phyloP scores from a whole-genome alignment of 2,888 invertebrate species.

The Ectemnius continuus region DNA sequence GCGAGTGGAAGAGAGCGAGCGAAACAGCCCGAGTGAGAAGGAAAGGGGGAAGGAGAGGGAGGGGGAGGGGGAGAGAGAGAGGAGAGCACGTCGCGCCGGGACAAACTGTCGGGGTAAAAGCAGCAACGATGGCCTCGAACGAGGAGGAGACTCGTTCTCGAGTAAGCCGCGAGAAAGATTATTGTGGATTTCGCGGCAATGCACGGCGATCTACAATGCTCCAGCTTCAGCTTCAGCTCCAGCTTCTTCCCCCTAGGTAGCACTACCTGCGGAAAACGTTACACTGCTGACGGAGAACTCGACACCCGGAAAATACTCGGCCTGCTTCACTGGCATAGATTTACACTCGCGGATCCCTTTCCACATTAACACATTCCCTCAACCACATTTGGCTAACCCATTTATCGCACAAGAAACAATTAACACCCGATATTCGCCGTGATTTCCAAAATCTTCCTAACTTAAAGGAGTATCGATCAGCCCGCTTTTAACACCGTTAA shows the following conservation, averaged over 20 bases:
- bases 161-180: slow-evolving; percentile 48
- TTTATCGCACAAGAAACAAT: too few relatives aligned
- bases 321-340: too few relatives aligned
- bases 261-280: slow-evolving; percentile 6
- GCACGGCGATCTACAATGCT: slow-evolving; percentile 43
- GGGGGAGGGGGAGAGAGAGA: too few relatives aligned
- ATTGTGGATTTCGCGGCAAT: slow-evolving; percentile 46
- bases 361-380: too few relatives aligned
- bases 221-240: background rate
- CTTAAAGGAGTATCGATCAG: too few relatives aligned
- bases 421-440: too few relatives aligned
- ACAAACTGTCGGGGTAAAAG: slow-evolving; percentile 44
- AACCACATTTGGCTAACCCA: too few relatives aligned
- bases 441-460: too few relatives aligned
- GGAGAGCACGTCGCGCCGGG: slow-evolving; percentile 30
- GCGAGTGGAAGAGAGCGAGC: too few relatives aligned
- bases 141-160: slow-evolving; percentile 13
- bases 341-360: too few relatives aligned
- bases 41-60: background rate
- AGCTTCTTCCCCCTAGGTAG: background rate
- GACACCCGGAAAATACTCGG: background rate
- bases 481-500: too few relatives aligned
- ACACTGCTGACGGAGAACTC: background rate
- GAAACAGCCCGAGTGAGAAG: too few relatives aligned
- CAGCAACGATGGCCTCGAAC: slow-evolving; percentile 30